Evolutionary conservation across 2,113 vertebrate genomes (phyloP).

Genomic region (Poeciliopsis prolifica): DNA sequence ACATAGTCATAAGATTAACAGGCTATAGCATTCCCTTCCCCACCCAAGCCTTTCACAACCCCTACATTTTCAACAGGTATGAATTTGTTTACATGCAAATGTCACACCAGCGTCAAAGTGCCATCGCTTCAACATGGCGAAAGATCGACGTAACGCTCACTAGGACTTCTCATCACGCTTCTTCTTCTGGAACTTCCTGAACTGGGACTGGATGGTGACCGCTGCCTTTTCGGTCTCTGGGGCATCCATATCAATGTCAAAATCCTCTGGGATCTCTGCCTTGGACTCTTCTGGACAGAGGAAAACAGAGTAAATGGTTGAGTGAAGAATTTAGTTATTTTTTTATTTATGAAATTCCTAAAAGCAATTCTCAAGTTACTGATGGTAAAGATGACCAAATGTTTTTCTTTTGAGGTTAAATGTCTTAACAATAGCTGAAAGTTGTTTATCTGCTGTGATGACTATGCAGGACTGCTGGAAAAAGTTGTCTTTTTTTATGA

Average conservation of each 20-base stretch:
- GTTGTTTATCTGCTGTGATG: not conserved
- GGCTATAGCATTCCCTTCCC: conserved; percentile 64
- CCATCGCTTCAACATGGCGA: conserved; percentile 67
- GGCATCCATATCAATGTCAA: conserved; percentile 97
- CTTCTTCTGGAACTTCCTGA: conserved; percentile 99
- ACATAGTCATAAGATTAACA: conserved; percentile 72
- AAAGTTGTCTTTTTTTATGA: too few species aligned
- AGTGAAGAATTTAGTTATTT: not conserved
- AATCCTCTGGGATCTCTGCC: conserved; percentile 90
- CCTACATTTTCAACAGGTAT: conserved; percentile 70
- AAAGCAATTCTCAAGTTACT: not conserved
- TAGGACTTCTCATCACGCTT: conserved; percentile 91
- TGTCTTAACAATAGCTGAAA: not conserved
- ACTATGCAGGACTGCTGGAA: too few species aligned
- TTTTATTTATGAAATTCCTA: not conserved
- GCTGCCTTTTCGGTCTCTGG: conserved; percentile 97
- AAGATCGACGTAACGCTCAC: conserved; percentile 85
- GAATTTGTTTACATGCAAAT: conserved; percentile 82
- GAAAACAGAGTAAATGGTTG: conserved; percentile 17
- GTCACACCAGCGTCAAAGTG: conserved; percentile 73
- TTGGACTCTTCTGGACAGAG: conserved; percentile 87
- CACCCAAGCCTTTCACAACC: conserved; percentile 49
- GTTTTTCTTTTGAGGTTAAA: too few species aligned
- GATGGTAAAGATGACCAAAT: not conserved
- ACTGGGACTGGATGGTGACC: conserved; percentile 97